phyloP scores from a whole-genome alignment of 1,140 invertebrate species.

The Condylostylus longicornis region DNA sequence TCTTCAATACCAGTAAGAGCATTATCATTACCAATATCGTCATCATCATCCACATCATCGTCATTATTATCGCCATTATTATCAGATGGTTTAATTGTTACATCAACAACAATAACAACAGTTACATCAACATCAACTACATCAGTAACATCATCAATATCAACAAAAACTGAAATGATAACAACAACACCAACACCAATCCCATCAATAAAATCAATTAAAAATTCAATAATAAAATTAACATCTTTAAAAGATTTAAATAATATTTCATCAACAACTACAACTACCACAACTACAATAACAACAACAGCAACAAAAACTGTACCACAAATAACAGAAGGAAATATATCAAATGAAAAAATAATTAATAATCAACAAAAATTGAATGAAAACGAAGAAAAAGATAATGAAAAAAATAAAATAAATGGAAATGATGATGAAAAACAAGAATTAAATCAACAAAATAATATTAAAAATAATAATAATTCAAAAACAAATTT shows the following conservation, averaged over 20 bases:
- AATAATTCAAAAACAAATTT: too few relatives aligned
- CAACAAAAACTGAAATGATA: slow-evolving; percentile 7
- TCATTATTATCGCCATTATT: neutral
- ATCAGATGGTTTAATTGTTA: neutral
- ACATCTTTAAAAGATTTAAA: slow-evolving; percentile 17
- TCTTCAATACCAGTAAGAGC: neutral
- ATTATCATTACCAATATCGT: neutral
- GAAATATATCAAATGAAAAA: too few relatives aligned
- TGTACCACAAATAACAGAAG: too few relatives aligned
- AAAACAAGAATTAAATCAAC: too few relatives aligned
- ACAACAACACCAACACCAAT: slow-evolving; percentile 4
- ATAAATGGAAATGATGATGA: too few relatives aligned
- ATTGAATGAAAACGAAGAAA: slow-evolving; percentile 2
- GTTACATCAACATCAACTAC: neutral
- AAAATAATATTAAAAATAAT: too few relatives aligned
- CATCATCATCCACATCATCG: neutral
- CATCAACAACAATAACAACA: neutral
- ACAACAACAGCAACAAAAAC: neutral
- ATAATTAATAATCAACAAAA: neutral
- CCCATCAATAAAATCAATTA: neutral
- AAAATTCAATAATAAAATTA: neutral
- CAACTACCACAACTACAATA: neutral
- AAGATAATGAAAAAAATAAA: too few relatives aligned
- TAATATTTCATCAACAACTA: slow-evolving; percentile 12
- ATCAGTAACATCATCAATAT: neutral